phyloP scores from a whole-genome alignment of 2,113 vertebrate genomes.

The Pseudorectes ferrugineus region DNA sequence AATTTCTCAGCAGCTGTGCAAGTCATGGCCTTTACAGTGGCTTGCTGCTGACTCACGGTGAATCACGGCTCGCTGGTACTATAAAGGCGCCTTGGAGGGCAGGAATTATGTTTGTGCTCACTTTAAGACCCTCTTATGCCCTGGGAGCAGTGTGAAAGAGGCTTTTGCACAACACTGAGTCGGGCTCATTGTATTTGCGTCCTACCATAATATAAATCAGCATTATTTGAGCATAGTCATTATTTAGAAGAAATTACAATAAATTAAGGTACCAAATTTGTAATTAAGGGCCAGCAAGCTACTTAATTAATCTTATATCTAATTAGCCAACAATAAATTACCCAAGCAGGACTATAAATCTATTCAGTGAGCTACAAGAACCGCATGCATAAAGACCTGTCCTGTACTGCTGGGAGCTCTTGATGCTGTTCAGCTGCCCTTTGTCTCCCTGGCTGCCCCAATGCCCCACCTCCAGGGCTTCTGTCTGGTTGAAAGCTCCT shows the following conservation, averaged over 20 bases:
- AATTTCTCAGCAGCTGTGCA: constrained; percentile 43
- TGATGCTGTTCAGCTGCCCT: background rate
- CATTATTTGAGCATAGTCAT: background rate
- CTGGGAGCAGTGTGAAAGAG: background rate
- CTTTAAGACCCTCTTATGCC: constrained; percentile 3
- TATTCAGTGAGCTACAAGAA: constrained; percentile 1
- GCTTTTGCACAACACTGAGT: background rate
- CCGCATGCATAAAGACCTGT: background rate
- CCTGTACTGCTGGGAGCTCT: background rate
- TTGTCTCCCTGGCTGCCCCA: background rate
- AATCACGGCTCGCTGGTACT: background rate
- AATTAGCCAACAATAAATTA: constrained; percentile 43
- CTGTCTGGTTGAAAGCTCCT: constrained; percentile 5
- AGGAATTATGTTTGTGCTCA: background rate
- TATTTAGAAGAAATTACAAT: constrained; percentile 15
- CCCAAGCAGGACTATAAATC: constrained; percentile 17
- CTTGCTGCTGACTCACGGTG: constrained; percentile 17
- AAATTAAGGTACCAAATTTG: constrained; percentile 21
- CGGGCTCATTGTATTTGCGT: background rate
- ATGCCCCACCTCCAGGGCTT: background rate
- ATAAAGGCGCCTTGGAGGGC: background rate
- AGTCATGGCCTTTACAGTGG: background rate
- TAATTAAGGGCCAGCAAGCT: constrained; percentile 20
- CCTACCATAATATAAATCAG: background rate
- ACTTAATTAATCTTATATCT: constrained; percentile 49